phyloP scores from a whole-genome alignment of 2,113 vertebrate species.

The Leiothrix lutea region DNA sequence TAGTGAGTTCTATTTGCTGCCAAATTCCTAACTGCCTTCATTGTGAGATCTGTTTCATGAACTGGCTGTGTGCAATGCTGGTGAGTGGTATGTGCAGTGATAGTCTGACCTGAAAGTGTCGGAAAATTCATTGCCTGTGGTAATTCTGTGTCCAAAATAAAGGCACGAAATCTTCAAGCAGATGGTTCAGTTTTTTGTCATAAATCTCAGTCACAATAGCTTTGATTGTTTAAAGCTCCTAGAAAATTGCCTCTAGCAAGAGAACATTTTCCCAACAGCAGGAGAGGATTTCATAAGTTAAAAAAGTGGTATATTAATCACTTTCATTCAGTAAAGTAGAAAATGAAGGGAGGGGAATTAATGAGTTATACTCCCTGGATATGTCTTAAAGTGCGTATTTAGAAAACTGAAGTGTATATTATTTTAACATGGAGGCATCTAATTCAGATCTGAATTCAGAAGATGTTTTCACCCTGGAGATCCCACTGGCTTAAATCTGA shows the following conservation, averaged over 20 bases:
- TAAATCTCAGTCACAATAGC: not conserved
- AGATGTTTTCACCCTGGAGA: not conserved
- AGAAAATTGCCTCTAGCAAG: not conserved
- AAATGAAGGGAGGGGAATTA: not conserved
- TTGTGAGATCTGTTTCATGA: not conserved
- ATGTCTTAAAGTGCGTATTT: not conserved
- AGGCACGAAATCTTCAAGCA: not conserved
- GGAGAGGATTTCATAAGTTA: not conserved
- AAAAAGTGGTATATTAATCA: not conserved
- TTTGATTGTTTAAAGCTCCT: not conserved
- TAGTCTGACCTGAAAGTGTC: not conserved
- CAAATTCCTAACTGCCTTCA: not conserved
- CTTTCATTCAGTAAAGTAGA: not conserved
- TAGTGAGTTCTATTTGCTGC: not conserved
- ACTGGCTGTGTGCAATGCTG: not conserved
- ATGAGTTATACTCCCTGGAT: not conserved
- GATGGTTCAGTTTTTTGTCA: not conserved
- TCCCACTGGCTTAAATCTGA: not conserved
- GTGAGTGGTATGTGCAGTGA: fast-evolving
- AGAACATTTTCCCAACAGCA: not conserved
- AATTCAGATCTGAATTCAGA: not conserved
- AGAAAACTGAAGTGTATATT: not conserved
- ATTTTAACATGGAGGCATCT: not conserved
- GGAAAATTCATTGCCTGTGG: not conserved
- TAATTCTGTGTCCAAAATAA: not conserved